Percentiles rank a stretch among this genome's conserved stretches.
These are phyloP conservation scores for Syrrhaptes paradoxus DNA, from an alignment of 2,113 vertebrate genomes.

Conservation along the genomic window DNA sequence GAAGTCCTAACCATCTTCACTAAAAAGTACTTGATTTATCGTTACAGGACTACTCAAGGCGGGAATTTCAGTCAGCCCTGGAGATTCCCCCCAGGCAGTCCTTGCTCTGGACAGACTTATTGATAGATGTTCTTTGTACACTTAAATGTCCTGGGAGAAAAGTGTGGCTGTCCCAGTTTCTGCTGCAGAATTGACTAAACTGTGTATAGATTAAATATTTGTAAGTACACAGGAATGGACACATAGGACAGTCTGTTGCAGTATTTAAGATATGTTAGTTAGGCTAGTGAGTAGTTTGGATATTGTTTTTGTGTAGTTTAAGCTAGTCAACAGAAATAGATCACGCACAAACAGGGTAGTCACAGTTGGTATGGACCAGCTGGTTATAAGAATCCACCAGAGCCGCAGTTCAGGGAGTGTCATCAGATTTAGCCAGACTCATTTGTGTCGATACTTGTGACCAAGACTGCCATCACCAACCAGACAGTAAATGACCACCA, in stretches of 20 bases:
- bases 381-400: neutral
- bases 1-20: neutral
- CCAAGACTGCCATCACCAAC: neutral
- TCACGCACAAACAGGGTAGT: neutral
- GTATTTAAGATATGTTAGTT: neutral
- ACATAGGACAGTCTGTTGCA: neutral
- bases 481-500: neutral
- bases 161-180: neutral
- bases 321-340: neutral
- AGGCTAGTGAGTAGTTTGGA: neutral
- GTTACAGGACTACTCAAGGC: neutral
- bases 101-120: neutral
- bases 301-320: neutral
- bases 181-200: neutral
- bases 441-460: accelerated
- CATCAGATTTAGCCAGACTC: neutral
- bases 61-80: neutral
- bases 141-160: neutral
- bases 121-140: neutral
- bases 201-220: neutral
- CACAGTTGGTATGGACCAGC: neutral
- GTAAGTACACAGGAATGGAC: neutral
- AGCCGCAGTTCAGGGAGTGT: neutral
- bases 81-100: neutral
- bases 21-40: neutral